Base-by-base conservation (phyloP, 2,888 invertebrate species). In the Tiliacea citrago region DNA sequence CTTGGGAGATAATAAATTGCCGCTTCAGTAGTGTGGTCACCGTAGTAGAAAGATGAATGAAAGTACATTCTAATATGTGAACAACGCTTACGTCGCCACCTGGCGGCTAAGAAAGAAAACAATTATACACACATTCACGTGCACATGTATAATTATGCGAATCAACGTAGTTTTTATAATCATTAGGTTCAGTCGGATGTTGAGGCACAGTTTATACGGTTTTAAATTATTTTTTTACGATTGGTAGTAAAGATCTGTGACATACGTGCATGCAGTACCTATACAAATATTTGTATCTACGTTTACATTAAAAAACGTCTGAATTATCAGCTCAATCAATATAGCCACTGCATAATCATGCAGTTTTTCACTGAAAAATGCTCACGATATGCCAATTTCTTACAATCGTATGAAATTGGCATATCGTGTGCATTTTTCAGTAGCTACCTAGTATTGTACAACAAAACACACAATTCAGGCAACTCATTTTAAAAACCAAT, bases 41-140 rank as follows among this genome's bases (percentile, higher is more conserved):
- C 68, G 0, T 70, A 85, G 61, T 63, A 73, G 82, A 85, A 85
- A 90, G 89, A 90, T 92, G 91, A 91, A 92, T 91, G 92, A 92
- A 93, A 91, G 90, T 91, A 91, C 89, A 89, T 89, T 89, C 88
- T 86, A 81, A 87, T 79, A 81, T 82, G 83, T 82, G 79, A 78
- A 75, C 75, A 76, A 58, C 73, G 79, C 68, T 53, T 57, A 63
- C 68, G 63, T 24, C 71, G 79, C 79, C 88, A 86, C 76, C 87
- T 86, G 79, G 53, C 55, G 78, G 75, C 12, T 55, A 8, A 51
- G n/a, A 76, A 77, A 85, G 87, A 87, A 86, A 82, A 83, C 76
- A 75, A 86, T 75, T 78, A 82, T 47, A 74, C 69, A 75, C 75
- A 80, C 72, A 66, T 69, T 75, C 70, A 79, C 61, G 61, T 68